Conservation (phyloP, 2,888 invertebrate genomes). For the Cyclophora albipunctata region DNA sequence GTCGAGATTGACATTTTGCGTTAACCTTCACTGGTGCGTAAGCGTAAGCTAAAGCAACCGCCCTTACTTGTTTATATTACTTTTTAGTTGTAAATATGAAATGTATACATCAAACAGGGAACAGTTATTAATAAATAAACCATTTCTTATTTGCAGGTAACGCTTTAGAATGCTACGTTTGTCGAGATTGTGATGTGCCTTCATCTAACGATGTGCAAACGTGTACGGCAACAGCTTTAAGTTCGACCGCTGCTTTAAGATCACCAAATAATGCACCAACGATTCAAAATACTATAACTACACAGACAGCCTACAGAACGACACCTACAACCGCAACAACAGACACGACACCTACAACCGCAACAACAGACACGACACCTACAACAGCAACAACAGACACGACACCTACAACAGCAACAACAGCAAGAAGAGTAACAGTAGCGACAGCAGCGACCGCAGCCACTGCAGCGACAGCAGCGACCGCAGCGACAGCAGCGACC, state of each 20-base stretch:
- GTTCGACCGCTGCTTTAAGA: not conserved
- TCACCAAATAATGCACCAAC: not conserved
- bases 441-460: not conserved
- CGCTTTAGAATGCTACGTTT: conserved; percentile 42
- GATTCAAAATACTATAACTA: not conserved
- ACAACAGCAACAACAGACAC: too few relatives aligned
- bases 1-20: too few relatives aligned
- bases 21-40: too few relatives aligned
- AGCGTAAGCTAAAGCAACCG: too few relatives aligned
- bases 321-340: not conserved
- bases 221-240: conserved; percentile 19
- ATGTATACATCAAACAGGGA: too few relatives aligned
- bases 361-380: not conserved
- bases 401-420: too few relatives aligned
- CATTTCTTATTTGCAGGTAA: conserved; percentile 26
- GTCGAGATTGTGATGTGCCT: conserved; percentile 32
- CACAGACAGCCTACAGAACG: not conserved
- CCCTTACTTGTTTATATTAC: too few relatives aligned
- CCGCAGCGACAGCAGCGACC: not conserved
- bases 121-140: too few relatives aligned
- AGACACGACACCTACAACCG: conserved; percentile 1
- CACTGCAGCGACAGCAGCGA: not conserved
- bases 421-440: not conserved
- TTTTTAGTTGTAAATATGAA: too few relatives aligned
- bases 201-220: conserved; percentile 24